phyloP scores from a whole-genome alignment of 2,888 invertebrate species.

The Meandrusa payeni region DNA sequence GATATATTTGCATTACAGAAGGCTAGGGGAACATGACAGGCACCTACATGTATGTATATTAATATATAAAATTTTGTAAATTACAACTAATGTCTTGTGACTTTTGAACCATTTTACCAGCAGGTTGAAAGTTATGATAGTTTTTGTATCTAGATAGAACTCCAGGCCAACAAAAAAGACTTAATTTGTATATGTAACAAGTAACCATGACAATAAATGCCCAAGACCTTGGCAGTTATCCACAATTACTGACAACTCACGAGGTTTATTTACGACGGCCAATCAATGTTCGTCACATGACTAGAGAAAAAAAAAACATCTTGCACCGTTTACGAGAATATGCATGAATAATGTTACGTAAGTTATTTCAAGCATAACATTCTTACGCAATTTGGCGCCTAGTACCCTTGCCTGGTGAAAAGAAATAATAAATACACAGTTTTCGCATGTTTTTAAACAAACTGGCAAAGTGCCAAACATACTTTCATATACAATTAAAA shows the following conservation, averaged over 20 bases:
- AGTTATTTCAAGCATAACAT: slow-evolving; percentile 33
- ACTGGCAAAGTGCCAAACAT: slow-evolving; percentile 57
- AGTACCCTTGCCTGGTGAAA: slow-evolving; percentile 48
- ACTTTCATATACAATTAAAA: slow-evolving; percentile 36
- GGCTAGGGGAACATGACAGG: no score
- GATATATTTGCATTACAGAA: no score
- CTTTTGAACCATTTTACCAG: slow-evolving; percentile 2
- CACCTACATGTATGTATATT: no score
- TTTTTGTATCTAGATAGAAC: slow-evolving; percentile 41
- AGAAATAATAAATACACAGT: slow-evolving; percentile 56
- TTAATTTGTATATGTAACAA: slow-evolving; percentile 26
- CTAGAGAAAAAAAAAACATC: slow-evolving; percentile 27
- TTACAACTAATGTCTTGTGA: background rate
- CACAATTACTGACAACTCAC: slow-evolving; percentile 53
- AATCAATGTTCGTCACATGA: slow-evolving; percentile 43
- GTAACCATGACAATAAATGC: slow-evolving; percentile 54
- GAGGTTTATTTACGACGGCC: slow-evolving; percentile 42
- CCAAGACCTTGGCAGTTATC: slow-evolving; percentile 76
- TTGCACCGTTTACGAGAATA: slow-evolving; percentile 31
- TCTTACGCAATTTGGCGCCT: slow-evolving; percentile 53
- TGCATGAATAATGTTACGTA: slow-evolving; percentile 46
- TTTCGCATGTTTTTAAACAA: slow-evolving; percentile 70
- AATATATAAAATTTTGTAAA: no score
- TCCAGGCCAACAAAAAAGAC: slow-evolving; percentile 32
- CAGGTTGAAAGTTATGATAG: background rate